Evolutionary conservation across 2,888 invertebrate species (phyloP).

Genomic region (Andricus quercusramuli): DNA sequence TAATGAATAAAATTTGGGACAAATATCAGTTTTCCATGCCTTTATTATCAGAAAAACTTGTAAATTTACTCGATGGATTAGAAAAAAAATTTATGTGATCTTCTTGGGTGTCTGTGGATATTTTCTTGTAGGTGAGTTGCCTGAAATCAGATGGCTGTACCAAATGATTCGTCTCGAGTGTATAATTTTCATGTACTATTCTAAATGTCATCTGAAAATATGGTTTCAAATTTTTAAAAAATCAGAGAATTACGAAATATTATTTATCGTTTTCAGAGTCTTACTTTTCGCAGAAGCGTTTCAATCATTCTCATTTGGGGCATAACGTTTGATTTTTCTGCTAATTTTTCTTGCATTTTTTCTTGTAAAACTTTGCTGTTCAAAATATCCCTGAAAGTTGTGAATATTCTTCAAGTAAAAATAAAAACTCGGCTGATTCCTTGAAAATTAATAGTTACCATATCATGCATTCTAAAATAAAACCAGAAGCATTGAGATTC

Average conservation of each 20-base stretch:
- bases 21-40: neutral
- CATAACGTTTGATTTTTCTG: conserved; percentile 58
- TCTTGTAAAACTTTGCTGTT: conserved; percentile 68
- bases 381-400: conserved; percentile 71
- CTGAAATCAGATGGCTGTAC: conserved; percentile 61
- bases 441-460: conserved; percentile 63
- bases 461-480: conserved; percentile 70
- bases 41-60: neutral
- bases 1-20: neutral
- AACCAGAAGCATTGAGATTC: conserved; percentile 57
- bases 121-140: conserved; percentile 60
- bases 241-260: neutral
- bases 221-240: conserved; percentile 13
- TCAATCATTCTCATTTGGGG: conserved; percentile 57
- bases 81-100: neutral
- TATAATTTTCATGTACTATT: conserved; percentile 69
- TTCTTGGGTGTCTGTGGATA: conserved; percentile 37
- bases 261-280: conserved; percentile 3
- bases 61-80: neutral
- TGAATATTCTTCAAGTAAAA: conserved; percentile 49
- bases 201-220: conserved; percentile 66
- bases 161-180: conserved; percentile 63
- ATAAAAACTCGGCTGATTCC: conserved; percentile 25
- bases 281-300: conserved; percentile 64
- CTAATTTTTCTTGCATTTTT: conserved; percentile 52